Conservation (phyloP, 2,888 invertebrate genomes). For the Sphaerophoria rueppellii region DNA sequence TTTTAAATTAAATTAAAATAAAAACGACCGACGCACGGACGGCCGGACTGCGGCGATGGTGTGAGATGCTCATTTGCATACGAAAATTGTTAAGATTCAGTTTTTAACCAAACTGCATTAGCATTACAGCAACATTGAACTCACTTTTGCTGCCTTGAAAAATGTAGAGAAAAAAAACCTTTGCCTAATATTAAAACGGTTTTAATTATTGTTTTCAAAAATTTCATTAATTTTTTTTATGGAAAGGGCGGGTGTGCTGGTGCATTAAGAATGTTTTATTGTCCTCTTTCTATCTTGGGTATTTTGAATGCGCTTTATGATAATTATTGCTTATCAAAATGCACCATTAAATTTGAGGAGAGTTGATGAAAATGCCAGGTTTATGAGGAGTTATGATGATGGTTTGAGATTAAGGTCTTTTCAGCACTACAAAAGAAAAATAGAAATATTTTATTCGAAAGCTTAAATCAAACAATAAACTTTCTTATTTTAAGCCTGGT, state of each 20-base stretch:
- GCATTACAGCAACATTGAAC: conserved; percentile 2
- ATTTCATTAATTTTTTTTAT: not conserved
- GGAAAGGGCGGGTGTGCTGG: not conserved
- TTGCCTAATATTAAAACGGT: conserved; percentile 6
- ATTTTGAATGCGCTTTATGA: not conserved
- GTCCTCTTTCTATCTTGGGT: not conserved
- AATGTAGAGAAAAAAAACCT: not conserved
- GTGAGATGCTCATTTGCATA: conserved; percentile 12
- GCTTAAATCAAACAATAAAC: not conserved
- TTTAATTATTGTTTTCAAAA: conserved; percentile 9
- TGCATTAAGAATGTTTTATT: conserved; percentile 2
- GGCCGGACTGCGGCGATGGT: too few species aligned
- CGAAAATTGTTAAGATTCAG: conserved; percentile 2
- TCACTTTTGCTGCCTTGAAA: conserved; percentile 4
- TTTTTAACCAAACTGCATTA: conserved; percentile 9
- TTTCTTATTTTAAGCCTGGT: too few species aligned
- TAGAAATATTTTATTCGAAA: not conserved
- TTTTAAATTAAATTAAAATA: not conserved
- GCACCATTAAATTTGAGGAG: conserved; percentile 3
- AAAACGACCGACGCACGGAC: not conserved
- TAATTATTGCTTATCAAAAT: conserved; percentile 17
- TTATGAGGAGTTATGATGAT: not conserved
- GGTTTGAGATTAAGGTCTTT: not conserved
- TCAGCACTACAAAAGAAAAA: not conserved
- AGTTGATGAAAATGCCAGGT: not conserved